These are phyloP conservation scores for Lycaena phlaeas DNA, from an alignment of 2,888 invertebrate genomes.

Conservation along the genomic window DNA sequence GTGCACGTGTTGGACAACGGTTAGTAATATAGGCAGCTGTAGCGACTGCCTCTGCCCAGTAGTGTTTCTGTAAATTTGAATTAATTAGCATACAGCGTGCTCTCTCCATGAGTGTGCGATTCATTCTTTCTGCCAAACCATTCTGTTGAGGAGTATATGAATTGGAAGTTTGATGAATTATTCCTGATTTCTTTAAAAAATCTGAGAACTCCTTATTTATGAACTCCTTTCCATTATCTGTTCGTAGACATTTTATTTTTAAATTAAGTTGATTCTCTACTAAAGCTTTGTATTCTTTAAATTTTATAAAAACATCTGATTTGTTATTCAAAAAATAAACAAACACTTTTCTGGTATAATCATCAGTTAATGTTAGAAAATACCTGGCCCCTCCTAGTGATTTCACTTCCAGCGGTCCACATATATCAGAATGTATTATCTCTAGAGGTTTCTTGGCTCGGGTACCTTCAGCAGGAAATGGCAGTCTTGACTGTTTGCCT, in stretches of 20 bases:
- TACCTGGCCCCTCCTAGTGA: neutral
- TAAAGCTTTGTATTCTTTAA: no score
- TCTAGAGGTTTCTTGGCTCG: neutral
- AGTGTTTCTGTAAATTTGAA: constrained; percentile 11
- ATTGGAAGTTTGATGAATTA: no score
- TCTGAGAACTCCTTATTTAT: no score
- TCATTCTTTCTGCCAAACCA: no score
- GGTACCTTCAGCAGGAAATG: neutral
- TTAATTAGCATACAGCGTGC: no score
- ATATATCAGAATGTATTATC: neutral
- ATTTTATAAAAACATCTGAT: neutral
- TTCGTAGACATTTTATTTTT: no score
- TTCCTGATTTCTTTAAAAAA: no score
- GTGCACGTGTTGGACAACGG: constrained; percentile 1
- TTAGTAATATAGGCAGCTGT: constrained; percentile 14
- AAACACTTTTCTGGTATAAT: neutral
- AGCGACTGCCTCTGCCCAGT: constrained; percentile 27
- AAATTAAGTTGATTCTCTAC: no score
- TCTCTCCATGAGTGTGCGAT: no score
- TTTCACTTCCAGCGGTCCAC: neutral
- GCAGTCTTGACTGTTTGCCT: neutral
- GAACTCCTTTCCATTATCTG: no score
- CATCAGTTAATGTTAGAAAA: neutral
- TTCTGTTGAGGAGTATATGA: no score
- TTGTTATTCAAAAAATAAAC: neutral